Conservation (phyloP, 1,140 invertebrate species). For the Drosophila equinoxialis region DNA sequence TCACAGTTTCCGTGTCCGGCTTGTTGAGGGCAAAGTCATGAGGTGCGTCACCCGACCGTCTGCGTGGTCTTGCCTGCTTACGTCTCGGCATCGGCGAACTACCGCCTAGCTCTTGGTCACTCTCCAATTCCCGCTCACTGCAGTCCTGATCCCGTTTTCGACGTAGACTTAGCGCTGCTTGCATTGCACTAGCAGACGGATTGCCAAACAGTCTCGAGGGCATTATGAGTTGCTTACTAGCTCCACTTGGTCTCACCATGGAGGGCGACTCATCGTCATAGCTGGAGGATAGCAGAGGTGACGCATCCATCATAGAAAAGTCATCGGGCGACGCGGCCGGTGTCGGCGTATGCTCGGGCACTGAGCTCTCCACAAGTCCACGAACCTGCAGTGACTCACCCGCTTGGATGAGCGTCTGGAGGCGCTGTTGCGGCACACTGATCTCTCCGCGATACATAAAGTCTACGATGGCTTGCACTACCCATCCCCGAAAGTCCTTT, state of each 20-base stretch:
- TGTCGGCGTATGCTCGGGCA: conserved; percentile 86
- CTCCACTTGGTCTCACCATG: conserved; percentile 55
- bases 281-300: conserved; percentile 68
- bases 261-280: conserved; percentile 74
- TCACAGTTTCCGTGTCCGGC: conserved; percentile 70
- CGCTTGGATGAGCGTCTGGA: conserved; percentile 91
- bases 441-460: conserved; percentile 97
- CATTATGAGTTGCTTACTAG: conserved; percentile 68
- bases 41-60: conserved; percentile 90
- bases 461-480: conserved; percentile 93
- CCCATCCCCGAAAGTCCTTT: conserved; percentile 93
- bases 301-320: conserved; percentile 81
- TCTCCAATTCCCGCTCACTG: conserved; percentile 56
- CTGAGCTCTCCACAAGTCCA: conserved; percentile 88
- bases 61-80: conserved; percentile 91
- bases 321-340: conserved; percentile 86
- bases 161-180: conserved; percentile 57
- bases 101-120: conserved; percentile 79
- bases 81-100: conserved; percentile 89
- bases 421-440: conserved; percentile 91
- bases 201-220: conserved; percentile 67
- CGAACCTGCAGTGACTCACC: conserved; percentile 93
- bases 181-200: conserved; percentile 55
- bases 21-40: conserved; percentile 83
- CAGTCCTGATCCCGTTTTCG: conserved; percentile 81